These are phyloP conservation scores for Simalia tracyae DNA, from an alignment of 2,797 vertebrate genomes.

Conservation along the genomic window DNA sequence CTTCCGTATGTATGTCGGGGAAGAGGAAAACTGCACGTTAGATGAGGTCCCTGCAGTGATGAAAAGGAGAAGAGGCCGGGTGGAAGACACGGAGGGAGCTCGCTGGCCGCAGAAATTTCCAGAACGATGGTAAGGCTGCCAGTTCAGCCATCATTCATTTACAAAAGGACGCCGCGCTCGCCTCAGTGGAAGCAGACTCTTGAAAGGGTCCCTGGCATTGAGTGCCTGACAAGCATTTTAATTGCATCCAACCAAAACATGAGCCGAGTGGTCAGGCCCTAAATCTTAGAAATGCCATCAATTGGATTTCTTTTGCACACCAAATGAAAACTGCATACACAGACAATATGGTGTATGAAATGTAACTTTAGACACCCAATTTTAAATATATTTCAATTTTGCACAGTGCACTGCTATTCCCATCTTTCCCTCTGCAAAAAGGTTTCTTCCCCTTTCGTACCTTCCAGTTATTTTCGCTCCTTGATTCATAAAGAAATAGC, in stretches of 20 bases:
- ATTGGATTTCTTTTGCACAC: conserved; percentile 65
- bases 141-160: conserved; percentile 76
- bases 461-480: not conserved
- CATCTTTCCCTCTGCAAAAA: no score
- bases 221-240: conserved; percentile 80
- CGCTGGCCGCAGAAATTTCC: conserved; percentile 77
- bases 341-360: conserved; percentile 25
- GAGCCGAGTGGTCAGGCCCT: conserved; percentile 63
- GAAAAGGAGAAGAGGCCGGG: conserved; percentile 76
- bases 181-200: conserved; percentile 67
- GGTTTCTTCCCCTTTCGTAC: conserved; percentile 6
- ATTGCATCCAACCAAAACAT: conserved; percentile 73
- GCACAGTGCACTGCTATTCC: not conserved
- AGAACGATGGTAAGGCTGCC: conserved; percentile 76
- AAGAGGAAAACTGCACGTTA: conserved; percentile 76
- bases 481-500: not conserved
- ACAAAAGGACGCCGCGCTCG: conserved; percentile 72
- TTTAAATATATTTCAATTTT: conserved; percentile 36
- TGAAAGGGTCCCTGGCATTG: conserved; percentile 66
- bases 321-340: conserved; percentile 46
- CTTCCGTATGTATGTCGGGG: conserved; percentile 61
- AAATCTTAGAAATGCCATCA: conserved; percentile 68
- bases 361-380: conserved; percentile 37
- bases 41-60: conserved; percentile 73
- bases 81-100: conserved; percentile 77